Percentiles rank a stretch among this genome's conserved stretches.
phyloP scores from a whole-genome alignment of 2,888 invertebrate species.

The Myathropa florea region DNA sequence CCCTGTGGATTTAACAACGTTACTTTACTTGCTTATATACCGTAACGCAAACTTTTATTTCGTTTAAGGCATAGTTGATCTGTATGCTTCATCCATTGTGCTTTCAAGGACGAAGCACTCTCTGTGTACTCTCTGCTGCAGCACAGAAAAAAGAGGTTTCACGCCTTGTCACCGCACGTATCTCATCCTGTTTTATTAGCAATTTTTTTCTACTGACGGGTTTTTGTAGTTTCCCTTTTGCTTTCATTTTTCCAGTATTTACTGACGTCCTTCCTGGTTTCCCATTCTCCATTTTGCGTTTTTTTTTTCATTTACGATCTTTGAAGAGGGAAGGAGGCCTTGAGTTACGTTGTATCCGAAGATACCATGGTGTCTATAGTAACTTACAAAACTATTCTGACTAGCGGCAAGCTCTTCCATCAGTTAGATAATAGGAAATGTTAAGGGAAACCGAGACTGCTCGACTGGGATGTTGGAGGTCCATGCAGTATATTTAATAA shows the following conservation, averaged over 20 bases:
- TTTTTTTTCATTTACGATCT: constrained; percentile 28
- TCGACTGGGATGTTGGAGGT: neutral
- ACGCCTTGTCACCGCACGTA: constrained; percentile 62
- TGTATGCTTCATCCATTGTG: neutral
- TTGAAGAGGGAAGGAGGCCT: neutral
- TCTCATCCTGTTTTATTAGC: constrained; percentile 57
- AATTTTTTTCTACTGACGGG: constrained; percentile 36
- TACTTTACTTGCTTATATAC: constrained; percentile 6
- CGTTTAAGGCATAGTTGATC: neutral
- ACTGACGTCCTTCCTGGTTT: constrained; percentile 13
- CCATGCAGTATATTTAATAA: constrained; percentile 30
- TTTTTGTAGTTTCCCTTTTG: constrained; percentile 13
- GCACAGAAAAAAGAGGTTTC: constrained; percentile 25
- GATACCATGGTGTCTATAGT: neutral
- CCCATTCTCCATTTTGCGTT: constrained; percentile 32
- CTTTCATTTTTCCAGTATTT: neutral
- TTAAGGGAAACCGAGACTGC: neutral
- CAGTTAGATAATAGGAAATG: neutral
- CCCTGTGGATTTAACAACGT: constrained; percentile 36
- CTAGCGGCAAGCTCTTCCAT: neutral
- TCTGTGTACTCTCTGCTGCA: neutral
- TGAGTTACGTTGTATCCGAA: neutral
- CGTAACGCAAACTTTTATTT: constrained; percentile 25
- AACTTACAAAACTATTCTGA: neutral
- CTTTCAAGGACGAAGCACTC: neutral